These are phyloP conservation scores for Hanleya hanleyi DNA, from an alignment of 2,888 invertebrate genomes.

Conservation along the genomic window DNA sequence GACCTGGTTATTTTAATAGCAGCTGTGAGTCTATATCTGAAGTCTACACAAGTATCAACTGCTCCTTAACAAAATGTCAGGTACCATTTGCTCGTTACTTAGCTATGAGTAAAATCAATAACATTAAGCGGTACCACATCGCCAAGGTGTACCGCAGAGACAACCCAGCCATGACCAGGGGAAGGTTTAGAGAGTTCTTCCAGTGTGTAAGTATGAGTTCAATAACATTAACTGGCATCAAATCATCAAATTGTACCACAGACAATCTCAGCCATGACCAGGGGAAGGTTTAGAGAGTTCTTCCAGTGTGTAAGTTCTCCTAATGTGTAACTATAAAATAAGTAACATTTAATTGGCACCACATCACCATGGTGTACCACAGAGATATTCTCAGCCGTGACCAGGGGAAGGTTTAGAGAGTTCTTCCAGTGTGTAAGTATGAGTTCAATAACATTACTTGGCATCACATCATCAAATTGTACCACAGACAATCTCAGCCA, in stretches of 20 bases:
- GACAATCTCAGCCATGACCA: conserved; percentile 97
- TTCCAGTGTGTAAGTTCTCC: too few relatives aligned
- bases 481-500: too few relatives aligned
- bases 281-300: conserved; percentile 97
- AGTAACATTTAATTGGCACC: conserved; percentile 94
- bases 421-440: conserved; percentile 98
- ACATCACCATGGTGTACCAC: conserved; percentile 98
- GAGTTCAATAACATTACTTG: too few relatives aligned
- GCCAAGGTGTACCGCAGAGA: conserved; percentile 99
- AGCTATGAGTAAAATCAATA: conserved; percentile 97
- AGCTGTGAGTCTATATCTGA: too few relatives aligned
- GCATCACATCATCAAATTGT: too few relatives aligned
- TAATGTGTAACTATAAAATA: too few relatives aligned
- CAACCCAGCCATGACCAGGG: conserved; percentile 96
- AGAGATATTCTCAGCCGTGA: conserved; percentile 99
- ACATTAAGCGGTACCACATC: conserved; percentile 97
- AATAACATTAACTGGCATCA: too few relatives aligned
- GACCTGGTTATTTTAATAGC: too few relatives aligned
- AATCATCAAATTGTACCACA: too few relatives aligned
- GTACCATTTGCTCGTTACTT: conserved; percentile 97
- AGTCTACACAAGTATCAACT: too few relatives aligned
- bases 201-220: conserved; percentile 96
- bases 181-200: conserved; percentile 98
- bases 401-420: conserved; percentile 95
- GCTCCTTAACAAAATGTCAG: too few relatives aligned